Evolutionary conservation across 2,113 vertebrate genomes (phyloP), one percentile per base, ranked within the genome.

Genomic region (Calyptomena viridis): DNA sequence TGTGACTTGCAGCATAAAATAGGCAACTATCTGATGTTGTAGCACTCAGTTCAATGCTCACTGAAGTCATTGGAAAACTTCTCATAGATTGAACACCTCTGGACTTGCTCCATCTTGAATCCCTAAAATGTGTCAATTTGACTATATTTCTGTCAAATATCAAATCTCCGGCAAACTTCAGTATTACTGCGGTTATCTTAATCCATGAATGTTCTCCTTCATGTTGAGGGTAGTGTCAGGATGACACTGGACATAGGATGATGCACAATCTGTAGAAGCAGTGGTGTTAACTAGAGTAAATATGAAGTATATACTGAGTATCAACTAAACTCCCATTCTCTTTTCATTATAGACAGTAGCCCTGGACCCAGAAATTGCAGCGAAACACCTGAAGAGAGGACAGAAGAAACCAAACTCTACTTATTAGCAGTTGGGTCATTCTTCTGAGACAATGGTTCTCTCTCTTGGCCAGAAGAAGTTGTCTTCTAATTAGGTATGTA

Each of bases 231-330:
- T 8, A 28, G 33, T 8, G 40, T 33, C 46, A 74, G 18, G 5
- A 19, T 30, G 20, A 39, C 9, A 11, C 5, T 17, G 5, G 22
- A 1, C 17, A 11, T 10, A 44, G 4, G 25, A 25, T 25, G 14
- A 59, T 15, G n/a, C 19, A 56, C 2, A 14, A 3, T n/a, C 21
- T 46, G 12, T 19, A 18, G 33, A 59, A 69, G 13, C 33, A 56
- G 4, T 1, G 1, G 2, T 35, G 24, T 28, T 33, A 24, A 46
- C 3, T 40, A 31, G 3, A 47, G 19, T 8, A 47, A 60, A 6
- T 25, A 14, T 0, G 9, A 27, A 21, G 6, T 22, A n/a, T 5
- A 24, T 17, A 14, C 3, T n/a, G 35, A n/a, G 17, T 23, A 31
- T 7, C 23, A 6, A 15, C 2, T 17, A 20, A 52, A 9, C 3